Evolutionary conservation across 2,888 invertebrate genomes (phyloP), one percentile per base, ranked within the genome.

Genomic region (Parthenolecanium corni): DNA sequence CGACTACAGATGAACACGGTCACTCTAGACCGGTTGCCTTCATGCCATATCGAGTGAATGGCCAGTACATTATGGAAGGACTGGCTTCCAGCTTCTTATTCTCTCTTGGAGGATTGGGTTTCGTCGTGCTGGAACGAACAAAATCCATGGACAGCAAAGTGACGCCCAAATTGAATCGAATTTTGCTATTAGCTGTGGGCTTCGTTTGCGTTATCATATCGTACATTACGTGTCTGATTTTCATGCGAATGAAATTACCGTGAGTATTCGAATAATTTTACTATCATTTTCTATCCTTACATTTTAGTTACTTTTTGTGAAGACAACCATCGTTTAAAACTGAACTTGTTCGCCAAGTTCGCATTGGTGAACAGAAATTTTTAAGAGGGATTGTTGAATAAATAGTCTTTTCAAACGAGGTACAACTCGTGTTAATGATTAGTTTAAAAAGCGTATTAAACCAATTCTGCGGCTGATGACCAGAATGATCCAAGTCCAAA

Each of bases 11-110:
- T 75, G 97, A 97, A 73, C 87, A 90, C 73, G 98, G 98, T 0
- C 93, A 96, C 73, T 90, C 92, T 16, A 81, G 91, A 71, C 96
- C 97, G 18, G 86, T 93, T 5, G 96, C 96, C 0, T 96, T 97
- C 72, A 94, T 97, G 94, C 95, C 95, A 0, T 95, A 95, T 73
- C 80, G 97, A 68, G 94, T 98, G 0, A 98, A 98, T 75, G 97
- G 97, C 0, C 97, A 98, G 73, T 98, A 97, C 73, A 98, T 98
- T 64, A 95, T 98, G 94, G 98, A 98, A 77, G 97, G 98, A 0
- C 76, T 98, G 66, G 96, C 96, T 0, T 91, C 96, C 12, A 94
- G 94, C 74, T 97, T 98, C 73, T 80, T 98, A 21, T 98, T 98
- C 75, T 91, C 94, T 0, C 79, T 96, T 65, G 97, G 97, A 47